Percentiles rank a stretch among this genome's conserved stretches.
phyloP scores from a whole-genome alignment of 2,888 invertebrate species.

The Esperia sulphurella region DNA sequence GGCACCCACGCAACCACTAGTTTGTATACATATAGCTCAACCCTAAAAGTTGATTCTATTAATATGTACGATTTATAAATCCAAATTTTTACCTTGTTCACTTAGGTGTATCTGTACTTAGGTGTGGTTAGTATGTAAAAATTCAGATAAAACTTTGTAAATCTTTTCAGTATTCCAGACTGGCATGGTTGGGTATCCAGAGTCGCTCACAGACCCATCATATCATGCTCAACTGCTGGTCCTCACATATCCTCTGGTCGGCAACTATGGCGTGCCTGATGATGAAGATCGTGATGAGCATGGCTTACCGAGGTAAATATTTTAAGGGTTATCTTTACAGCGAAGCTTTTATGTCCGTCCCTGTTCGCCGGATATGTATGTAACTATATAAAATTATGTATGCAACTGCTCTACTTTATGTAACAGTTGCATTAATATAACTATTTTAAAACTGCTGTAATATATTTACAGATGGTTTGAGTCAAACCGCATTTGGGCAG shows the following conservation, averaged over 20 bases:
- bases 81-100: too few species aligned
- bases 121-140: too few species aligned
- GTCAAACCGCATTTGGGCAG: constrained; percentile 93
- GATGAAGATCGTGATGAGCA: constrained; percentile 84
- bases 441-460: too few species aligned
- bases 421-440: too few species aligned
- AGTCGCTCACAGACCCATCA: constrained; percentile 98
- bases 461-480: constrained; percentile 91
- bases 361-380: too few species aligned
- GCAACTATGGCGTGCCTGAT: constrained; percentile 96
- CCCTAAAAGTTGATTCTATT: too few species aligned
- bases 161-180: constrained; percentile 91
- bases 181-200: constrained; percentile 99
- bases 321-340: background rate
- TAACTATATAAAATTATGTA: too few species aligned
- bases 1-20: too few species aligned
- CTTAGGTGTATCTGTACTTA: too few species aligned
- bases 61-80: background rate
- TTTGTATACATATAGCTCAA: too few species aligned
- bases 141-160: background rate
- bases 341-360: too few species aligned
- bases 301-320: constrained; percentile 84
- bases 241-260: constrained; percentile 97
- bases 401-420: too few species aligned
- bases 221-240: constrained; percentile 96